A percentile compares a stretch with the other conserved stretches of the same genome.
phyloP scores from a whole-genome alignment of 2,797 vertebrate species.

The Pseudochirops cupreus region DNA sequence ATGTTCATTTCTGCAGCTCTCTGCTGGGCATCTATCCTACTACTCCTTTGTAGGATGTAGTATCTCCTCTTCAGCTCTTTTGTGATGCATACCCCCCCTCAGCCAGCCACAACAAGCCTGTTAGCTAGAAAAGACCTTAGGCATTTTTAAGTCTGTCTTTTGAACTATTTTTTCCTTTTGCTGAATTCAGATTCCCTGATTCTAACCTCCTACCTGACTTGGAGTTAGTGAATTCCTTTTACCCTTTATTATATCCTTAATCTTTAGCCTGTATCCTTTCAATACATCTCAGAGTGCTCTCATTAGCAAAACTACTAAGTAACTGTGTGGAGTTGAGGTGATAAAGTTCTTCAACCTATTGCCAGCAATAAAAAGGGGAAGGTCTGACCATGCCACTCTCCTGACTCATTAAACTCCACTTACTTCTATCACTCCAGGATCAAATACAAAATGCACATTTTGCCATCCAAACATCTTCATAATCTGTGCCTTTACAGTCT shows the following conservation, averaged over 20 bases:
- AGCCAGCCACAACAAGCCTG: neutral
- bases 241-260: neutral
- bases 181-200: neutral
- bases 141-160: neutral
- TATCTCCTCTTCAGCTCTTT: neutral
- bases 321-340: neutral
- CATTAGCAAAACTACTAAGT: neutral
- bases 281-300: neutral
- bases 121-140: neutral
- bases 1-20: neutral
- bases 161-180: neutral
- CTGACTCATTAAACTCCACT: neutral
- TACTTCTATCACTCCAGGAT: neutral
- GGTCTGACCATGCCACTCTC: neutral
- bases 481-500: neutral
- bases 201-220: neutral
- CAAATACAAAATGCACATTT: neutral
- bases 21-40: neutral
- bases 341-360: neutral
- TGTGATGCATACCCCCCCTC: neutral
- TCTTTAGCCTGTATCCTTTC: neutral
- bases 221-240: neutral
- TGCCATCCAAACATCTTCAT: neutral
- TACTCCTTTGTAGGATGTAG: neutral
- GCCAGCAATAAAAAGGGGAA: neutral